Evolutionary conservation across 2,888 invertebrate genomes (phyloP).

Genomic region (Diplazon laetatorius): DNA sequence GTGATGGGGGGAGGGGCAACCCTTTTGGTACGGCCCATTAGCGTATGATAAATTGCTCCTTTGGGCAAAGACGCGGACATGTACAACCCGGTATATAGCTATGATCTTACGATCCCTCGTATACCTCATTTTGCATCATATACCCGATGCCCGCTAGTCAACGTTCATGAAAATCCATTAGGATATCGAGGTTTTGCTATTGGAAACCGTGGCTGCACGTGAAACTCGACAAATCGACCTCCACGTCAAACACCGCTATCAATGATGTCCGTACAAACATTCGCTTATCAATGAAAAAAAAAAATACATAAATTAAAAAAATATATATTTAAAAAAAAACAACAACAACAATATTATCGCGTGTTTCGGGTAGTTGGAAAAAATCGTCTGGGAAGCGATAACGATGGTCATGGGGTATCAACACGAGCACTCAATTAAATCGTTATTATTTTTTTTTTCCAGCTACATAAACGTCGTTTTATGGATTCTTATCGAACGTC

Average conservation of each 20-base stretch:
- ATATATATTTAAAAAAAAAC: not conserved
- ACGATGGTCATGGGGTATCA: slow-evolving; percentile 36
- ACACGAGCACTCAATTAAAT: slow-evolving; percentile 55
- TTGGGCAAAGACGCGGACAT: slow-evolving; percentile 48
- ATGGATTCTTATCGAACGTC: slow-evolving; percentile 41
- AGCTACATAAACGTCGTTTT: slow-evolving; percentile 41
- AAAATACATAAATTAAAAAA: not conserved
- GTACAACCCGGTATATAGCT: not conserved
- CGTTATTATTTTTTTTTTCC: slow-evolving; percentile 46
- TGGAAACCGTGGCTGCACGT: slow-evolving; percentile 25
- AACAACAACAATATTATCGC: slow-evolving; percentile 24
- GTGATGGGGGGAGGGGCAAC: slow-evolving; percentile 7
- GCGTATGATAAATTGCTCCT: slow-evolving; percentile 64
- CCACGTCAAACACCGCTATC: not conserved
- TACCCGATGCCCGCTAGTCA: slow-evolving; percentile 13
- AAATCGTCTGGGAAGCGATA: slow-evolving; percentile 41
- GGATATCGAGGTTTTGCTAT: slow-evolving; percentile 63
- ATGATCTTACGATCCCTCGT: slow-evolving; percentile 30
- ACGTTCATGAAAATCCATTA: slow-evolving; percentile 61
- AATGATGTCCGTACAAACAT: slow-evolving; percentile 53
- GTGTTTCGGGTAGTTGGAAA: slow-evolving; percentile 11
- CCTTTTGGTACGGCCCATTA: slow-evolving; percentile 60
- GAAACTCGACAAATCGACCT: slow-evolving; percentile 35
- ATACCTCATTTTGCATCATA: no score
- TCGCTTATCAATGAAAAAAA: slow-evolving; percentile 37